These are phyloP conservation scores for Bombycilla garrulus DNA, from an alignment of 2,113 vertebrate genomes.

Conservation along the genomic window DNA sequence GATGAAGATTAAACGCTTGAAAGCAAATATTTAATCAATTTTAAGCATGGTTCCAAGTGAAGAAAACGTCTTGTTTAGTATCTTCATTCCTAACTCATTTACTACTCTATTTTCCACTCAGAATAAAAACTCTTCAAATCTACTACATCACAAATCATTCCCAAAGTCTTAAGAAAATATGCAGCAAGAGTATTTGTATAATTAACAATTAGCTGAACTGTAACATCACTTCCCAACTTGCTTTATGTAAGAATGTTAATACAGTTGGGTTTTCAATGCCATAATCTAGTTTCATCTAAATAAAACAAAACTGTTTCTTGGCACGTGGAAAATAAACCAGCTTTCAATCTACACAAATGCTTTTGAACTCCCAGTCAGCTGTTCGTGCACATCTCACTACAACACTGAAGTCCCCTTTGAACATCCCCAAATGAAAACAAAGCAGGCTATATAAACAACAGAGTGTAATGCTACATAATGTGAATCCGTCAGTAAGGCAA, in stretches of 20 bases:
- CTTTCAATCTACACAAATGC: not conserved
- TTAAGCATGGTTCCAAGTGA: slow-evolving; percentile 9
- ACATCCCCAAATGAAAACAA: slow-evolving; percentile 27
- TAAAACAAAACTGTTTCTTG: slow-evolving; percentile 52
- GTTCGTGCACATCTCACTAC: not conserved
- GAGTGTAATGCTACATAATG: not conserved
- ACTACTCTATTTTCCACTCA: not conserved
- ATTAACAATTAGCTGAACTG: slow-evolving; percentile 39
- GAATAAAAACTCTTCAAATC: not conserved
- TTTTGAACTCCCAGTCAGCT: slow-evolving; percentile 14
- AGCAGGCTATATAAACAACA: not conserved
- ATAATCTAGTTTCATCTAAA: slow-evolving; percentile 58
- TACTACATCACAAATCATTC: not conserved
- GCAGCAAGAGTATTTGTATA: not conserved
- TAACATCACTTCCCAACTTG: slow-evolving; percentile 8
- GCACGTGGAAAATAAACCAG: slow-evolving; percentile 20
- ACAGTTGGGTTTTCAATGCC: slow-evolving; percentile 39
- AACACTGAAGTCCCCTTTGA: not conserved
- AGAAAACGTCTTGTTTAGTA: not conserved
- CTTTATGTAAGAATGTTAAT: slow-evolving; percentile 27
- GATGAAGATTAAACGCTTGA: slow-evolving; percentile 28
- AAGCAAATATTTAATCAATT: slow-evolving; percentile 44
- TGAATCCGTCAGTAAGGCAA: not conserved
- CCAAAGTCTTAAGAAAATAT: slow-evolving; percentile 24
- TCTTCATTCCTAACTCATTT: slow-evolving; percentile 16